These are phyloP conservation scores for Muraenolepis orangiensis DNA, from an alignment of 2,797 vertebrate species.

Conservation along the genomic window DNA sequence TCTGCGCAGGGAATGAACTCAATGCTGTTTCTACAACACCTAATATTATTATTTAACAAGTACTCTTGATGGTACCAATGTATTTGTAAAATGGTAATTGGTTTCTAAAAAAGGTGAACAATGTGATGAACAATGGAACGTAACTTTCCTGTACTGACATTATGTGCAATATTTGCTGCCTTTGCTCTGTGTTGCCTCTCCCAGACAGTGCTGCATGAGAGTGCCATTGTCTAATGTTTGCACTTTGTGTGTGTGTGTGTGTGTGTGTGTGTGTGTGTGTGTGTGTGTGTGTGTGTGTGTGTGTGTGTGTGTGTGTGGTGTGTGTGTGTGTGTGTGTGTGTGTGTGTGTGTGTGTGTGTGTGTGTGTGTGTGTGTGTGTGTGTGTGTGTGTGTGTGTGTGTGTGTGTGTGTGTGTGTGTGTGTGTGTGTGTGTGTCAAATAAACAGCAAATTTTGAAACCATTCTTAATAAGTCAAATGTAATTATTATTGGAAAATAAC, in stretches of 20 bases:
- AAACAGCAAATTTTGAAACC: not conserved
- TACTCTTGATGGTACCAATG: not conserved
- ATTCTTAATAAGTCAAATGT: not conserved
- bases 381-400: not conserved
- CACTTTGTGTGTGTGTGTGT: conserved; percentile 8
- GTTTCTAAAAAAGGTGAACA: not conserved
- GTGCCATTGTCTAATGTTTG: not conserved
- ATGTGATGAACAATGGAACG: not conserved
- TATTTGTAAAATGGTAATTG: not conserved
- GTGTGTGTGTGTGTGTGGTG: not conserved
- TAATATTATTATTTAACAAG: not conserved
- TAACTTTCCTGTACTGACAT: conserved; percentile 45
- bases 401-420: not conserved
- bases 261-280: not conserved
- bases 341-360: not conserved
- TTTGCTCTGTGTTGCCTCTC: conserved; percentile 25
- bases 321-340: conserved; percentile 10
- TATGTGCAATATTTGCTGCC: conserved; percentile 83
- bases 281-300: conserved; percentile 13
- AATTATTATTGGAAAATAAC: too few species aligned
- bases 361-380: not conserved
- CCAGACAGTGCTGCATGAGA: conserved; percentile 18
- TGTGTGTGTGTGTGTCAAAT: not conserved
- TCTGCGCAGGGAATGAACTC: conserved; percentile 34
- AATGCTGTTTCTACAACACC: conserved; percentile 25